Base-by-base conservation (phyloP, 1,140 invertebrate genomes). In the Neomicropteryx cornuta region DNA sequence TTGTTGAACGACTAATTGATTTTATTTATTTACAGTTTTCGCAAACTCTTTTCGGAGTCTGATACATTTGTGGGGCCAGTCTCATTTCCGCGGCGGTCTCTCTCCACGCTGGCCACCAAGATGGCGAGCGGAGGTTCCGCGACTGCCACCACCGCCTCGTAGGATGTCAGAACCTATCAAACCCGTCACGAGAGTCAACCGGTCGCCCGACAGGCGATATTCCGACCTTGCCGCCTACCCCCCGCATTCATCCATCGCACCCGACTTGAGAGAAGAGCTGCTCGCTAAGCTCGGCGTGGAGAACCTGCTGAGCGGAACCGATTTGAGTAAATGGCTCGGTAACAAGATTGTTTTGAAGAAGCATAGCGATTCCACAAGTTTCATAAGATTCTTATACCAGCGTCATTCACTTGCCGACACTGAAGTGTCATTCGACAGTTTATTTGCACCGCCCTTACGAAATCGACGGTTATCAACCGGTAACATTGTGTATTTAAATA, bases 41-140 rank as follows among this genome's bases (percentile, higher is more conserved):
- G 66, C 61, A 68, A 68, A 58, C 55, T 68, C 61, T 66, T 68
- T 65, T 60, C 58, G 58, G 66, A 68, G 58, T 66, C 63, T 65
- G 66, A 66, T 58, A 58, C 65, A 55, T 49, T 62, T 60, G 60
- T 68, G 56, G 66, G 63, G 41, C n/a, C n/a, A n/a, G n/a, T n/a
- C n/a, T 53, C 56, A 24, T 66, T 68, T 63, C 53, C 60, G 44
- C 56, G 61, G 28, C 55, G 61, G 36, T 56, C 62, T 44, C 47
- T 64, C 34, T 65, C 60, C 35, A 37, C 63, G 41, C 52, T 60
- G 51, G 58, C 49, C 13, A 46, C 52, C 51, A 62, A 58, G 49
- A 54, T 58, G 47, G 39, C 61, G 45, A 24, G 49, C 53, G 28
- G 51, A 49, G 53, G 50, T 44, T 30, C 57, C 51, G 42, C 61